Evolutionary conservation across 1,140 invertebrate species (phyloP).

Genomic region (Dinoponera quadriceps): DNA sequence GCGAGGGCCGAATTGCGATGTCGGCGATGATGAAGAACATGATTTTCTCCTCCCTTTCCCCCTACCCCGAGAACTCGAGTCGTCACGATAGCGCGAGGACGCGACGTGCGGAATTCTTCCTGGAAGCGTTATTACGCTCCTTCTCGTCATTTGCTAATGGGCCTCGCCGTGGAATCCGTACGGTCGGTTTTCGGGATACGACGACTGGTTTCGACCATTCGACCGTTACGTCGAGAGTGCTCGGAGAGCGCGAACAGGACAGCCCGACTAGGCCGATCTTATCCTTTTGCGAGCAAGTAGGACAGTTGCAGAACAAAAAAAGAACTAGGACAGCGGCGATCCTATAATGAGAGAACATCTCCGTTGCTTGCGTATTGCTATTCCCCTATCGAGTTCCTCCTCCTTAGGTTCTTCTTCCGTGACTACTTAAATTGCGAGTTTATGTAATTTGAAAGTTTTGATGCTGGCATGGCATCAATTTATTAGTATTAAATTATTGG

Average conservation of each 20-base stretch:
- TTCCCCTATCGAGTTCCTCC: too few species aligned
- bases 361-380: too few species aligned
- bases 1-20: not conserved
- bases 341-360: too few species aligned
- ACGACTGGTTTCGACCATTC: slow-evolving; percentile 6
- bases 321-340: not conserved
- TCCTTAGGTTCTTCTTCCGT: too few species aligned
- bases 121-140: slow-evolving; percentile 23
- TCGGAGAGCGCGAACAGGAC: not conserved
- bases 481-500: too few species aligned
- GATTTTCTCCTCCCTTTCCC: not conserved
- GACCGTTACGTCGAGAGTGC: slow-evolving; percentile 4
- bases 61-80: not conserved
- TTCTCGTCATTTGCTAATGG: slow-evolving; percentile 29
- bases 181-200: slow-evolving; percentile 10
- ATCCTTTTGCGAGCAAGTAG: not conserved
- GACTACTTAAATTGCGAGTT: too few species aligned
- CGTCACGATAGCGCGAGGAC: not conserved
- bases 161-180: not conserved
- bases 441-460: too few species aligned
- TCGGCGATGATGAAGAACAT: slow-evolving; percentile 13
- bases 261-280: not conserved
- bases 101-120: slow-evolving; percentile 1
- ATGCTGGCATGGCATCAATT: too few species aligned
- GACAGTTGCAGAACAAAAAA: not conserved